Conservation (phyloP, 2,113 vertebrate species). For the Tautogolabrus adspersus region DNA sequence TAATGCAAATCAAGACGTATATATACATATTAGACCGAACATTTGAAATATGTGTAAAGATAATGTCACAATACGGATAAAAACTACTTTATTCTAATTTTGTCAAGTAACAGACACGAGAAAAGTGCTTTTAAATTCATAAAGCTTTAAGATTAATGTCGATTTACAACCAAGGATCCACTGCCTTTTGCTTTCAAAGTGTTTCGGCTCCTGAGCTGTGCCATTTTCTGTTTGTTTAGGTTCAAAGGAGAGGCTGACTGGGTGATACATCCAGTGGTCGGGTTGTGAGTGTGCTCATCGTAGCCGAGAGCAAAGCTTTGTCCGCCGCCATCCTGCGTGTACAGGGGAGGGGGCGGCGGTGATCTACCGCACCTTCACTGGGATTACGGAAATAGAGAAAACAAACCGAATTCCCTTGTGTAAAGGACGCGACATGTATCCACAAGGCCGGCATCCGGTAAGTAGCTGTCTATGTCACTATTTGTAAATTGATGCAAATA, state of each 20-base stretch:
- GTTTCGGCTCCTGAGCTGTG: conserved; percentile 41
- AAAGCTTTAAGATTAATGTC: conserved; percentile 15
- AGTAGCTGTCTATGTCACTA: conserved; percentile 76
- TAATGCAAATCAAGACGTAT: conserved; percentile 6
- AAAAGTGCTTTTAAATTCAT: conserved; percentile 9
- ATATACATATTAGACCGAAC: conserved; percentile 19
- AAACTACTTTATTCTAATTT: background rate
- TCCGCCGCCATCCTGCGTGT: conserved; percentile 76
- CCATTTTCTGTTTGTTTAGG: conserved; percentile 63
- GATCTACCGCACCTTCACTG: conserved; percentile 77
- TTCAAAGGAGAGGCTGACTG: conserved; percentile 54
- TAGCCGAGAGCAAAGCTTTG: conserved; percentile 73
- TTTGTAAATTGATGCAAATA: conserved; percentile 67
- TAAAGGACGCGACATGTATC: conserved; percentile 89
- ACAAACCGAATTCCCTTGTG: conserved; percentile 60
- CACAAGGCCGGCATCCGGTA: conserved; percentile 96
- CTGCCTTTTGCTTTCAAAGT: conserved; percentile 1
- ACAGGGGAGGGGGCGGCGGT: conserved; percentile 77
- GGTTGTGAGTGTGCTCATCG: conserved; percentile 61
- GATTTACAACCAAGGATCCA: conserved; percentile 19
- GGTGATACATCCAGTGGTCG: conserved; percentile 58
- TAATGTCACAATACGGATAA: background rate
- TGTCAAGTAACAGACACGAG: background rate
- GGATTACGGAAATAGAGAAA: conserved; percentile 69
- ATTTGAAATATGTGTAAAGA: background rate